A percentile compares a stretch with the other conserved stretches of the same genome.
These are phyloP conservation scores for Petrocephalus microphthalmus DNA, from an alignment of 2,113 vertebrate genomes.

Conservation along the genomic window DNA sequence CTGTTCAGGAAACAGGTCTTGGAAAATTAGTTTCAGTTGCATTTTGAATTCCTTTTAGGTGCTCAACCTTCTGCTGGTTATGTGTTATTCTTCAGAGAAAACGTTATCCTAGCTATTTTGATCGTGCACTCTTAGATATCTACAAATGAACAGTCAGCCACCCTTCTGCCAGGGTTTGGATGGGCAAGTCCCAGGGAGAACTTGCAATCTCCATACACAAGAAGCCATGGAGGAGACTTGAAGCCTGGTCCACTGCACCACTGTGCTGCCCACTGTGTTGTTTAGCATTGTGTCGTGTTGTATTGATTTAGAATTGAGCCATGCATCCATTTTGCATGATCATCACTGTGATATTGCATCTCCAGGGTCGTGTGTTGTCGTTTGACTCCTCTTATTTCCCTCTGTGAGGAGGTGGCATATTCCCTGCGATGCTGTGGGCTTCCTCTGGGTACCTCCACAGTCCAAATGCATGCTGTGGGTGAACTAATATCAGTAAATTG, in stretches of 20 bases:
- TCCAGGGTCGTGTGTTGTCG: neutral
- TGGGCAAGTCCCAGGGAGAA: neutral
- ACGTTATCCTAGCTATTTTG: neutral
- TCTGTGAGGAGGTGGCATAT: neutral
- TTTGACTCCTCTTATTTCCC: neutral
- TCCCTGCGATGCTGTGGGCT: neutral
- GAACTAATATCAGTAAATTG: neutral
- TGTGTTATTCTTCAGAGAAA: neutral
- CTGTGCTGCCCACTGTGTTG: too few relatives aligned
- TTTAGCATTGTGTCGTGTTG: too few relatives aligned
- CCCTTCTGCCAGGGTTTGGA: neutral
- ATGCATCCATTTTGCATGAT: neutral
- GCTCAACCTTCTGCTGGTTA: neutral
- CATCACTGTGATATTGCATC: neutral
- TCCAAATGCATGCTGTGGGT: neutral
- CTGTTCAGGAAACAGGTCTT: neutral
- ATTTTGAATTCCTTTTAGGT: neutral
- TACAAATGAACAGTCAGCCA: neutral
- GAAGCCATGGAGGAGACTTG: too few relatives aligned
- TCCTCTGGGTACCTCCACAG: neutral
- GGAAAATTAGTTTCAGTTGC: neutral
- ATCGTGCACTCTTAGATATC: neutral
- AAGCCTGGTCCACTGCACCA: too few relatives aligned
- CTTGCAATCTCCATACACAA: too few relatives aligned
- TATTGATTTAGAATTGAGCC: neutral